These are phyloP conservation scores for Kryphioiulus occultus DNA, from an alignment of 2,888 invertebrate genomes.

Conservation along the genomic window DNA sequence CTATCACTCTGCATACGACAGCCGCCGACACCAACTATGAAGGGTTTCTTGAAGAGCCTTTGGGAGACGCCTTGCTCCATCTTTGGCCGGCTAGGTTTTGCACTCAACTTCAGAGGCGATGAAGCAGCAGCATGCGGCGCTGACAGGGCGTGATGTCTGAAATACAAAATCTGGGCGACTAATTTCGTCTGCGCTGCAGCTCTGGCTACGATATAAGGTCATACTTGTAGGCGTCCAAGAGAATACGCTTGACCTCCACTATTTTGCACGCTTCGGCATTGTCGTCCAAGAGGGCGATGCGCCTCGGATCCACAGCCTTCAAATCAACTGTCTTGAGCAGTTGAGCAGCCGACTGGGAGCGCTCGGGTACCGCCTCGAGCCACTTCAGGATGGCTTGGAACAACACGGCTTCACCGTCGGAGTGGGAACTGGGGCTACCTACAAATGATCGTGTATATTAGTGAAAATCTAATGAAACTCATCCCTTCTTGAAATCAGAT, in stretches of 20 bases:
- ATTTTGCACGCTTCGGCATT: neutral
- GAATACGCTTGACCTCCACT: neutral
- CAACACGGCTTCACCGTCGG: neutral
- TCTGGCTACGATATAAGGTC: neutral
- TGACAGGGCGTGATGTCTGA: neutral
- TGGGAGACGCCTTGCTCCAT: neutral
- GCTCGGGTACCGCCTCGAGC: neutral
- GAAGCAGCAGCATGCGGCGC: neutral
- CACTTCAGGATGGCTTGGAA: conserved; percentile 15
- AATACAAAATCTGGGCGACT: neutral
- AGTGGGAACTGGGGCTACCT: neutral
- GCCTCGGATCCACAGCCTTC: neutral
- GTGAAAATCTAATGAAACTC: too few species aligned
- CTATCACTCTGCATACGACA: neutral
- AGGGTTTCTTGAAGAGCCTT: neutral
- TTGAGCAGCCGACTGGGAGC: neutral
- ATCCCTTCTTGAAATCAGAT: too few species aligned
- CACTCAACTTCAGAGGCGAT: neutral
- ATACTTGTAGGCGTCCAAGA: conserved; percentile 33
- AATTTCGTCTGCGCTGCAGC: neutral
- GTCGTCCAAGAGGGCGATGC: neutral
- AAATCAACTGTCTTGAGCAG: neutral
- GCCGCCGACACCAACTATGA: neutral
- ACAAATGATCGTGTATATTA: neutral
- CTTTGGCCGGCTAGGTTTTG: neutral